These are phyloP conservation scores for Brachyhypopomus gauderio DNA, from an alignment of 2,113 vertebrate species.

Conservation along the genomic window DNA sequence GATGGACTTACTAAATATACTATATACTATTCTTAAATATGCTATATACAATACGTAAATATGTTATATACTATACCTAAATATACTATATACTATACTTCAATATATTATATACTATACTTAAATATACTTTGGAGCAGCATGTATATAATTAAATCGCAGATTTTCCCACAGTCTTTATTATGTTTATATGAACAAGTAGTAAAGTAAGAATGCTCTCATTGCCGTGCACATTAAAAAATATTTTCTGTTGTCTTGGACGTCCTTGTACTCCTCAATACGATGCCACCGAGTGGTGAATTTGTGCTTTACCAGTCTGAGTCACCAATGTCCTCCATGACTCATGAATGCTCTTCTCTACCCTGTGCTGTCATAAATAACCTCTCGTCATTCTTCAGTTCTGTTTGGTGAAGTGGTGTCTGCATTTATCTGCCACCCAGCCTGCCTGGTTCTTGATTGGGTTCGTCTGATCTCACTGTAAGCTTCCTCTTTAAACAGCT, in stretches of 20 bases:
- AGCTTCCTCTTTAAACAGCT: conserved; percentile 54
- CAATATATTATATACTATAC: too few relatives aligned
- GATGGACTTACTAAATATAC: not conserved
- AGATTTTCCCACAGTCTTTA: not conserved
- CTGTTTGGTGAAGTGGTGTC: conserved; percentile 31
- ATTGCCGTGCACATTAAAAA: conserved; percentile 9
- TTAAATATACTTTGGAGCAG: not conserved
- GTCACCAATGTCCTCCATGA: not conserved
- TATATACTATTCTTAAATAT: too few relatives aligned
- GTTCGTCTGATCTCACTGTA: conserved; percentile 54
- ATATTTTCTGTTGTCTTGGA: conserved; percentile 4
- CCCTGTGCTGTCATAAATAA: conserved; percentile 62
- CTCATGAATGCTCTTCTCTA: conserved; percentile 24
- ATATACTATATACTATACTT: too few relatives aligned
- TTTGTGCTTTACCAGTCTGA: not conserved
- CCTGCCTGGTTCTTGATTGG: conserved; percentile 61
- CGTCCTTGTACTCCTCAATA: conserved; percentile 6
- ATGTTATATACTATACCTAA: too few relatives aligned
- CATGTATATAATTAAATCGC: not conserved
- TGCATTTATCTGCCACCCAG: conserved; percentile 1
- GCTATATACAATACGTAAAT: too few relatives aligned
- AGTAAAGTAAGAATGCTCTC: not conserved
- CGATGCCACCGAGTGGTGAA: conserved; percentile 6
- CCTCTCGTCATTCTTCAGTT: conserved; percentile 44
- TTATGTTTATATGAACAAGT: not conserved